These are phyloP conservation scores for Lethenteron camtschaticum DNA, from an alignment of 2,113 vertebrate species.

Conservation along the genomic window DNA sequence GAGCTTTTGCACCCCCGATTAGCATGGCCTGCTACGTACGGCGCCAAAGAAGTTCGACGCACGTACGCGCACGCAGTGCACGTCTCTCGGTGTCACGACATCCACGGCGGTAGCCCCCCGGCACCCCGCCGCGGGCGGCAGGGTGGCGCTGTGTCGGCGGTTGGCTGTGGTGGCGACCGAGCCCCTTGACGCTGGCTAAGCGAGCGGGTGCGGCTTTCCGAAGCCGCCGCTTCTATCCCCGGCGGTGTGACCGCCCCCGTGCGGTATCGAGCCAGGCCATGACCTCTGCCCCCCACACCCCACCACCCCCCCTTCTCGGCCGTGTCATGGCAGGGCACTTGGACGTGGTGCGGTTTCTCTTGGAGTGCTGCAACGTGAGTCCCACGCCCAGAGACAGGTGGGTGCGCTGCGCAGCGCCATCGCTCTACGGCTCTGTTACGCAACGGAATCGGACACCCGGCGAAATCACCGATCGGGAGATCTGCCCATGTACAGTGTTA, in stretches of 20 bases:
- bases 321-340: conserved; percentile 26
- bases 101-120: no score
- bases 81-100: no score
- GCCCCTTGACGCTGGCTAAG: background rate
- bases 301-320: background rate
- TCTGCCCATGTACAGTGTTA: background rate
- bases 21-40: background rate
- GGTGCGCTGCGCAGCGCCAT: background rate
- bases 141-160: no score
- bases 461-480: background rate
- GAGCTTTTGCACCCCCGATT: background rate
- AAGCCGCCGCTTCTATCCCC: background rate
- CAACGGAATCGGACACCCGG: background rate
- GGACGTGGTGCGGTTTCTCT: conserved; percentile 47
- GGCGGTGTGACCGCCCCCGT: background rate
- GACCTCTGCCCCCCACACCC: background rate
- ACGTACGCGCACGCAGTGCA: background rate
- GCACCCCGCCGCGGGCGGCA: no score
- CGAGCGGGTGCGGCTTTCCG: background rate
- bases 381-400: conserved; percentile 49
- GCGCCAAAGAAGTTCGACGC: background rate
- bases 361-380: conserved; percentile 41
- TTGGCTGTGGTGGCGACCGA: no score
- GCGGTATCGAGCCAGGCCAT: background rate
- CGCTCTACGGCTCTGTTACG: background rate